These are phyloP conservation scores for Phaethon lepturus DNA, from an alignment of 2,113 vertebrate species.

Conservation along the genomic window DNA sequence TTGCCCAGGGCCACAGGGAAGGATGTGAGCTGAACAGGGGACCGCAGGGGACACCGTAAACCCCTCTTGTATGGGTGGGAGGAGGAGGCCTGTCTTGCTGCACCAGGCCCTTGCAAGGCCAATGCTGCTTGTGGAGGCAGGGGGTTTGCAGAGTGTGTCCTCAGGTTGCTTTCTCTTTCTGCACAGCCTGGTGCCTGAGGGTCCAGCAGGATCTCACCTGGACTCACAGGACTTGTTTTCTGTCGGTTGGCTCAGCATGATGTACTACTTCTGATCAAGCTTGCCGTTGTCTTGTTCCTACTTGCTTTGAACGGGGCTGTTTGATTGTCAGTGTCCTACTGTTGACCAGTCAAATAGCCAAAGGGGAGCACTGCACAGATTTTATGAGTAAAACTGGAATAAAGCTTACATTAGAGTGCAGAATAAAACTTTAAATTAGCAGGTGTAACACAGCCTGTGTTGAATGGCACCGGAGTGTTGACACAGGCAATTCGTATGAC, in stretches of 20 bases:
- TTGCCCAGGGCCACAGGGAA: not conserved
- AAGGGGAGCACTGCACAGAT: not conserved
- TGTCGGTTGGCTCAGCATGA: not conserved
- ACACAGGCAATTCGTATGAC: fast-evolving
- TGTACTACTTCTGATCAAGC: not conserved
- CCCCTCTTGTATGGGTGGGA: too few species aligned
- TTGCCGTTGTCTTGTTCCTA: not conserved
- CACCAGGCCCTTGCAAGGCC: not conserved
- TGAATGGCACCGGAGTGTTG: not conserved
- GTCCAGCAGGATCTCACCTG: not conserved
- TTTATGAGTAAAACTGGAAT: not conserved
- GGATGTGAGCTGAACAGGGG: not conserved
- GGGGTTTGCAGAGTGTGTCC: not conserved
- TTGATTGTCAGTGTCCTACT: fast-evolving
- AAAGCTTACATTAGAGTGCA: not conserved
- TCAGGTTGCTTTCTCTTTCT: not conserved
- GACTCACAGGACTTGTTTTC: not conserved
- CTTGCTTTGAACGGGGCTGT: not conserved
- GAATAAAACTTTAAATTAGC: not conserved
- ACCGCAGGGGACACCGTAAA: not conserved
- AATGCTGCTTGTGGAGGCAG: not conserved
- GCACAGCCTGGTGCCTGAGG: too few species aligned
- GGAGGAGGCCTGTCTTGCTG: not conserved
- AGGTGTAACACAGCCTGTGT: not conserved
- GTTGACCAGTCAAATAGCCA: too few species aligned